phyloP scores from a whole-genome alignment of 2,113 vertebrate species.

The Lepus timidus region DNA sequence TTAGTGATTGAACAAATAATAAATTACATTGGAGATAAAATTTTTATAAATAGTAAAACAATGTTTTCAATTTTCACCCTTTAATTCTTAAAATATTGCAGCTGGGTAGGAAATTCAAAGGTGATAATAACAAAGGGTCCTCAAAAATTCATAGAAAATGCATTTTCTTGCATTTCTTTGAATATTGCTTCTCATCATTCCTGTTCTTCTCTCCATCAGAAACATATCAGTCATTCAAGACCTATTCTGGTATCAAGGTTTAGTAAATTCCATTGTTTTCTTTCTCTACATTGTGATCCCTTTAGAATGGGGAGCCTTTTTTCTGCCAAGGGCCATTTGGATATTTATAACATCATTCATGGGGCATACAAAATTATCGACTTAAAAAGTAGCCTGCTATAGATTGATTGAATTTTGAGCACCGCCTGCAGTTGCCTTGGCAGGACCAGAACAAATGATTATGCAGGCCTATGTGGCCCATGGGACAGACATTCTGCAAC shows the following conservation, averaged over 20 bases:
- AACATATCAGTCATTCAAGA: background rate
- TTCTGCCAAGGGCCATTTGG: too few species aligned
- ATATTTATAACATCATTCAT: too few species aligned
- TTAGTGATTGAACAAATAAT: background rate
- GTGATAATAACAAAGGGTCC: background rate
- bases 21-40: background rate
- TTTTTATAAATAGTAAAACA: conserved; percentile 30
- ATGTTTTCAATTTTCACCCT: background rate
- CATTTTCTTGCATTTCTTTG: background rate
- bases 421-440: too few species aligned
- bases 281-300: background rate
- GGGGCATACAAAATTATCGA: too few species aligned
- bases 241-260: background rate
- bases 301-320: too few species aligned
- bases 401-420: too few species aligned
- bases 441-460: too few species aligned
- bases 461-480: too few species aligned
- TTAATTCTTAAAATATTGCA: background rate
- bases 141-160: too few species aligned
- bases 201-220: background rate
- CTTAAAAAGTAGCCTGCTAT: too few species aligned
- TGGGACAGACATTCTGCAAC: too few species aligned
- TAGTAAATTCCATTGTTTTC: background rate
- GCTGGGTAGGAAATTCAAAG: background rate
- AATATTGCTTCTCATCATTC: background rate